Evolutionary conservation across 2,888 invertebrate genomes (phyloP), one percentile per base, ranked within the genome.

Genomic region (Meteorus colon): DNA sequence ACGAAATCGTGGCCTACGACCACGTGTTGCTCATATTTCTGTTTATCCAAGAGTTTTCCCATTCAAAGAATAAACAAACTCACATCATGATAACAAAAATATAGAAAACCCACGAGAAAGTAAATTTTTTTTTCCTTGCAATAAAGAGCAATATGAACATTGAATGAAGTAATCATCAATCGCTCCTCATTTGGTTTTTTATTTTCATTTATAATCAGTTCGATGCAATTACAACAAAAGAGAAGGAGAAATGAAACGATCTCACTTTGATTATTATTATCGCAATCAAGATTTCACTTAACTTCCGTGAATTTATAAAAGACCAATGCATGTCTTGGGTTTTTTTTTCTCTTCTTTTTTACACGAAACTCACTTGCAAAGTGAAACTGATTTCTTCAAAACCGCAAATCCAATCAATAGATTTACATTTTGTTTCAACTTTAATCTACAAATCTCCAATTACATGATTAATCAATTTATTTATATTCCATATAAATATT

Each of bases 11-110:
- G 82, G 83, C 4, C 79, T 82, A 1, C 81, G 85, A 77, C 88
- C 90, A 0, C 86, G 88, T 16, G 83, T 90, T 14, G 89, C 90
- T 4, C 89, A 90, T 72, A 90, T 91, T 34, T 88, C 90, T 3
- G 90, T 91, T 29, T 90, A 89, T 74, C 90, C 91, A 0, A 84
- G 88, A 48, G 83, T 86, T 63, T 87, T 88, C 74, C 84, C 89
- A 1, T 89, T 88, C 82, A 88, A 89, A 73, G 86, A 89, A 12
- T 89, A 80, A 14, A 62, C n/a, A n/a, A 19, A 19, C 8, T 71
- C n/a, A 34, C 63, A 34, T 19, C 16, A n/a, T 10, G 41, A 65
- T 16, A 34, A 63, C n/a, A n/a, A 19, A 63, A 29, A 63, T 8
- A 12, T 29, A 34, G 31, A 31, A 63, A 63, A 10, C 12, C 12